A percentile compares a stretch with the other conserved stretches of the same genome.
Conservation (phyloP, 1,140 invertebrate species). For the Ditylenchus dipsaci region DNA sequence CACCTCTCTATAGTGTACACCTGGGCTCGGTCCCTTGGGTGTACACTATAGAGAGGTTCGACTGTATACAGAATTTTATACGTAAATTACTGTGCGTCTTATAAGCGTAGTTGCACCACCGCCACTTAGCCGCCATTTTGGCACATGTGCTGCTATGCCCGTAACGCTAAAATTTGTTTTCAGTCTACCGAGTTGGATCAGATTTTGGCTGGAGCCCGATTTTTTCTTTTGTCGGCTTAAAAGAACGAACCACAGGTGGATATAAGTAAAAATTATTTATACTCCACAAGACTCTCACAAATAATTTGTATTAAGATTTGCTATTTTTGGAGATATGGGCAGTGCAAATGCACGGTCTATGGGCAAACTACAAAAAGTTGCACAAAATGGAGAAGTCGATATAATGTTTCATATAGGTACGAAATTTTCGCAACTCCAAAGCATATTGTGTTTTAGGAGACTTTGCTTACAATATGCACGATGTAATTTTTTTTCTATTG, state of each 20-base stretch:
- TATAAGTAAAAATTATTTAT: slow-evolving; percentile 42
- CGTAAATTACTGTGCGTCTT: too few species aligned
- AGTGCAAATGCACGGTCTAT: slow-evolving; percentile 62
- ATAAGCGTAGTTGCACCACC: too few species aligned
- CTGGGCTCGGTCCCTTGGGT: too few species aligned
- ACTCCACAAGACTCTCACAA: neutral
- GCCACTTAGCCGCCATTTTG: too few species aligned
- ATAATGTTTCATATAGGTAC: slow-evolving; percentile 63
- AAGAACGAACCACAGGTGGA: slow-evolving; percentile 58
- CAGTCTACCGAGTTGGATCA: slow-evolving; percentile 45
- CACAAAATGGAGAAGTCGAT: slow-evolving; percentile 61
- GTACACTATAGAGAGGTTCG: too few species aligned
- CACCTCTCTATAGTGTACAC: too few species aligned
- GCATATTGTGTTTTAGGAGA: slow-evolving; percentile 33
- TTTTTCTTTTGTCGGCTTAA: slow-evolving; percentile 58
- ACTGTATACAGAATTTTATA: too few species aligned
- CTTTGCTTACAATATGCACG: slow-evolving; percentile 60
- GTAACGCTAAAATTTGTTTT: too few species aligned
- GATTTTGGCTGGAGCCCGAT: slow-evolving; percentile 59
- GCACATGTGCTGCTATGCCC: too few species aligned
- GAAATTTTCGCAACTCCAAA: too few species aligned
- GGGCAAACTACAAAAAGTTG: slow-evolving; percentile 59
- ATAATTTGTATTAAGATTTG: slow-evolving; percentile 46
- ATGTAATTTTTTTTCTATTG: too few species aligned
- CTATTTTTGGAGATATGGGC: slow-evolving; percentile 64